Base-by-base conservation (phyloP, 2,888 invertebrate species). In the Parnassius apollo region DNA sequence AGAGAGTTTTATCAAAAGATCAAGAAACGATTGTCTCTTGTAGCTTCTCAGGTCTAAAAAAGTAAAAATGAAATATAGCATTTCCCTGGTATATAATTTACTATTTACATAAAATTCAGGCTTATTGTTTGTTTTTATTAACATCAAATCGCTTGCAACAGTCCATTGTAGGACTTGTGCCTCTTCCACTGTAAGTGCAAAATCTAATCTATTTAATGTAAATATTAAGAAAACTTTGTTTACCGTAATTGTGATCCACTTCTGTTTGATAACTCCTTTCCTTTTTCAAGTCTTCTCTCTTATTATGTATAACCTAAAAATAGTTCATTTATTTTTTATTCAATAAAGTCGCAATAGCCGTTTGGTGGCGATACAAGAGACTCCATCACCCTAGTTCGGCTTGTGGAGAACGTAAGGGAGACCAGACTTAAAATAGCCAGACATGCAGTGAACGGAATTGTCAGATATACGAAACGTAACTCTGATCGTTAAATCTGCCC, bases 21-120 rank as follows among this genome's bases (percentile, higher is more conserved):
- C 93, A 61, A 94, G 75, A 71, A 94, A 94, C 0, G 92, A 89
- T 73, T 91, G 92, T 42, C 75, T 85, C 65, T 80, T 84, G 66
- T 88, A 88, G 42, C 66, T 69, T 42, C 67, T 72, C 65, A 89
- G 69, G 74, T 81, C 89, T 89, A 71, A 50, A 67, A 69, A 48
- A 48, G 9, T 46, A 61, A 35, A 59, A 49, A 13, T 48, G 4
- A 4, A 2, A 13, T 13, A n/a, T 49, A 12, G 4, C 7, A 13
- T 49, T 18, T 49, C 13, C 13, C 4, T 35, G 35, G 0, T 49
- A 13, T 9, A 49, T 11, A 8, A 13, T 13, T 49, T 49, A n/a
- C 4, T 3, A 7, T 7, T 49, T 49, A 13, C 49, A 13, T 49
- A 13, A 18, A 49, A n/a, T 12, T 46, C 35, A 35, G 7, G 4